These are phyloP conservation scores for Danio rerio DNA, from an alignment of 2,113 vertebrate species.

Conservation along the genomic window DNA sequence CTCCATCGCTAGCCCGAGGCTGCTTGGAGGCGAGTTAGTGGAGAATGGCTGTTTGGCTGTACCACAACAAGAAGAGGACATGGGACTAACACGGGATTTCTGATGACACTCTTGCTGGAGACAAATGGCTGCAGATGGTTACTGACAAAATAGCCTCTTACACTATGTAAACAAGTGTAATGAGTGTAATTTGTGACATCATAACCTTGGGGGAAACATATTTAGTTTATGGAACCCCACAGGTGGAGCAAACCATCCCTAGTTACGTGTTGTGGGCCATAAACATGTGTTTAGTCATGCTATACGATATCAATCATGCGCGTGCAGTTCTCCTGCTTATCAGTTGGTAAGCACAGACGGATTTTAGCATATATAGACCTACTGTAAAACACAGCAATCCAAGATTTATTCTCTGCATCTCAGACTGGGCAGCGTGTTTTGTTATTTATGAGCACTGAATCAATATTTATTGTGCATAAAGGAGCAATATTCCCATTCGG, in stretches of 20 bases:
- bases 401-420: conserved; percentile 48
- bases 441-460: conserved; percentile 73
- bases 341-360: conserved; percentile 1
- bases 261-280: background rate
- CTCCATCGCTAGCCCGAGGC: conserved; percentile 10
- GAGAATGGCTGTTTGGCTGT: background rate
- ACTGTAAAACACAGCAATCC: conserved; percentile 34
- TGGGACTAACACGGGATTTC: conserved; percentile 9
- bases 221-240: background rate
- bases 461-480: conserved; percentile 81
- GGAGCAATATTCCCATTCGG: conserved; percentile 75
- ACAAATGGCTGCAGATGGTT: background rate
- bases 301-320: conserved; percentile 26
- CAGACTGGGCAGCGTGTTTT: conserved; percentile 52
- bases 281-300: background rate
- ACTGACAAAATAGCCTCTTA: conserved; percentile 23
- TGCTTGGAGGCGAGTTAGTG: background rate
- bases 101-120: conserved; percentile 20
- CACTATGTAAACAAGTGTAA: conserved; percentile 7
- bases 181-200: conserved; percentile 24
- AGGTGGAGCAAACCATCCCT: background rate
- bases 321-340: conserved; percentile 19
- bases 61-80: background rate
- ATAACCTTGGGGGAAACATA: background rate
- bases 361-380: conserved; percentile 26